Evolutionary conservation across 2,888 invertebrate genomes (phyloP), one percentile per base, ranked within the genome.

Genomic region (Prenolepis imparis): DNA sequence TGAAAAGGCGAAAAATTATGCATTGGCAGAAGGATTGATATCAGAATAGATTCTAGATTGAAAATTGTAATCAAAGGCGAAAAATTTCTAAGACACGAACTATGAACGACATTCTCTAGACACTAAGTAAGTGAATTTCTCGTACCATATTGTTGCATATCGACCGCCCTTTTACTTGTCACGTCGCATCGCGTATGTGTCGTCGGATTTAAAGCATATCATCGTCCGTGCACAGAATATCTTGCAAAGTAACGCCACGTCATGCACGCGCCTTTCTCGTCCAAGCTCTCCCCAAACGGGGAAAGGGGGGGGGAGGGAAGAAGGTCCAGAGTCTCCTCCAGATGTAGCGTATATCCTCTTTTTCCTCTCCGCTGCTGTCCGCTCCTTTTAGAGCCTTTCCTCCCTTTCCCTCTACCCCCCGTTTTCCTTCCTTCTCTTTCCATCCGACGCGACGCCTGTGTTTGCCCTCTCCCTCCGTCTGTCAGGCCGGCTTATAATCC

Each of bases 401-500:
- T 39, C 64, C 81, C n/a, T 15, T 9, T 28, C 55, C 48, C 8
- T 55, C 15, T n/a, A 12, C 12, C 36, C 41, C 57, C 68, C 59
- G 5, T 36, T 68, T 36, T 52, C 15, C 48, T 32, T 52, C 66
- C 55, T 55, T 64, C 39, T 24, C n/a, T 32, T 3, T 12, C 59
- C 55, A 41, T 70, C 80, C 55, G 21, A 48, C 86, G 85, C 55
- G 21, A 48, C 86, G 85, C 75, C 81, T 81, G 85, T 78, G 82
- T 81, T 84, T 73, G 87, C 88, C 78, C 84, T 87, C 85, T 85
- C 82, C 24, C 84, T 63, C 87, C 84, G 89, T 88, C 90, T 87
- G 89, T 90, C 90, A 87, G 87, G 83, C 84, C 82, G 87, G 73
- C 88, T 91, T 91, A 93, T 94, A 94, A 94, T 94, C 94, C 94